phyloP scores from a whole-genome alignment of 1,140 invertebrate genomes.

The Gyrodactylus salaris region DNA sequence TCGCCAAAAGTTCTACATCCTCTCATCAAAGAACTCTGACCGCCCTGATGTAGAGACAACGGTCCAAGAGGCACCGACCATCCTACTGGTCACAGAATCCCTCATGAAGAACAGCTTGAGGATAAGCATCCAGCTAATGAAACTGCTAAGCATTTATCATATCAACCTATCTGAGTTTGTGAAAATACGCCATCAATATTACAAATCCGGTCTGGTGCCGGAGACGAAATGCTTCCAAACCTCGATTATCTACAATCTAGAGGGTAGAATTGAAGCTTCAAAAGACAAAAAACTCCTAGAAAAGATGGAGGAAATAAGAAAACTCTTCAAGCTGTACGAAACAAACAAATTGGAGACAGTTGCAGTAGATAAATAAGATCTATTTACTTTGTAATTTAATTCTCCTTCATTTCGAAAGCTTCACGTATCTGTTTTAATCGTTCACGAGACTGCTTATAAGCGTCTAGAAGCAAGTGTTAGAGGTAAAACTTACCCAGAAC shows the following conservation, averaged over 20 bases:
- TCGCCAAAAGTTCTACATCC: background rate
- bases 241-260: background rate
- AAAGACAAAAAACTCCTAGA: background rate
- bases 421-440: too few relatives aligned
- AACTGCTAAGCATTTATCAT: background rate
- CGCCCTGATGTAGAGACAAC: background rate
- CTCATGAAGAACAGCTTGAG: background rate
- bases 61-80: background rate
- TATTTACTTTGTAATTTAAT: too few relatives aligned
- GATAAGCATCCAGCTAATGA: background rate
- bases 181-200: background rate
- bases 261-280: background rate
- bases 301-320: background rate
- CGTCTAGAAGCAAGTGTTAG: too few relatives aligned
- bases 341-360: background rate
- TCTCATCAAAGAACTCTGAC: background rate
- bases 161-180: background rate
- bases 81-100: background rate
- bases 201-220: background rate
- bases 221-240: background rate
- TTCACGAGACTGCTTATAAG: too few relatives aligned
- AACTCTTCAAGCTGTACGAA: background rate
- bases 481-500: too few relatives aligned
- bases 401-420: too few relatives aligned
- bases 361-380: too few relatives aligned